Base-by-base conservation (phyloP, 2,113 vertebrate species). In the Arenaria interpres region DNA sequence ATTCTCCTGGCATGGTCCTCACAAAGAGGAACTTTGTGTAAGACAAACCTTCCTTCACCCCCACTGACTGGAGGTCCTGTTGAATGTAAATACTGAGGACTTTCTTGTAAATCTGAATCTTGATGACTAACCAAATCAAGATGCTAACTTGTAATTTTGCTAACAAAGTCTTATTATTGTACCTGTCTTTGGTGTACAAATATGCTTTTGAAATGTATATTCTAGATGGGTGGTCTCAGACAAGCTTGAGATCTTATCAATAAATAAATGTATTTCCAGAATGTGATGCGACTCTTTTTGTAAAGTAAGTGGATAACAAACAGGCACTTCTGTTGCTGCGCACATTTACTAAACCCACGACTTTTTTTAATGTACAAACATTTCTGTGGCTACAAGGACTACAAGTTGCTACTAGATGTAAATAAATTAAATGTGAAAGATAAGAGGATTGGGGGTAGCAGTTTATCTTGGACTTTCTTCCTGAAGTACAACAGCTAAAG, bases 231-330 rank as follows among this genome's bases (percentile, higher is more conserved):
- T 80, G 33, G 48, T 85, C 64, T 94, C 76, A 17, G 51, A 39
- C 32, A 78, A 94, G 19, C 43, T 53, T 69, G 73, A 79, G 81
- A 69, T 68, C 77, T 60, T 72, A 51, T 11, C 60, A 93, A 76
- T 89, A 94, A 97, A 92, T 48, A 88, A 67, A 63, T 63, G 48
- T 78, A 73, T 96, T 97, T 96, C 74, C 84, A 95, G 66, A 95
- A 85, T 14, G 19, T 21, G 14, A 68, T 89, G 51, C 0, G 2
- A 50, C 60, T 95, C 13, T 74, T 37, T 54, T 51, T 84, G 56
- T 95, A 33, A 78, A 85, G 7, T 39, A 41, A 71, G 17, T 27
- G 56, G 8, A 19, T 64, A 89, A 67, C 32, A 54, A 59, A 41
- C 7, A 3, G 27, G 46, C 35, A 85, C 7, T 7, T 72, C 60